Evolutionary conservation across 2,113 vertebrate species (phyloP), one percentile per base, ranked within the genome.

Genomic region (Poecilia latipinna): DNA sequence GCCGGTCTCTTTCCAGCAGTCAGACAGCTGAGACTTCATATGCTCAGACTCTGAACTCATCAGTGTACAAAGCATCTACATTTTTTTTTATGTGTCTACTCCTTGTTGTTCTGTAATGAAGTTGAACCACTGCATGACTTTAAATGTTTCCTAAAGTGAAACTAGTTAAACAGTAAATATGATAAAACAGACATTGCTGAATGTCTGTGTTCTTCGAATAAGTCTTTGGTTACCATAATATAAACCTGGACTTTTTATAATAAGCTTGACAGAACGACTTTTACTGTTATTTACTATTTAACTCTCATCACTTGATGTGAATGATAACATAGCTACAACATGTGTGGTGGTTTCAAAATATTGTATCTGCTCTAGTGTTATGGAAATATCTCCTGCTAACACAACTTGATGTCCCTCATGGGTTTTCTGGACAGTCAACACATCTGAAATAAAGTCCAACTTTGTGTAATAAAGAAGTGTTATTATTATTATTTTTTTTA

Each of bases 1-100:
- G 76, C 78, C 79, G 77, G 65, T 79, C 88, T 61, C 77, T 87
- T 79, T 71, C 70, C 35, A 77, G 70, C 75, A 68, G 82, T 80
- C 74, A 70, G 65, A 86, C 85, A 84, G 82, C 85, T 86, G 75
- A 78, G 57, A 68, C 66, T 35, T 79, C 42, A 7, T 10, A 22
- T 24, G 2, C 28, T 44, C 37, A 8, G 72, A 24, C 67, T 77
- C 31, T 82, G 72, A 57, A 68, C 66, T 54, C n/a, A 28, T 33
- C 26, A 33, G 3, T 6, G 57, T 33, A 13, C 17, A 31, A 33
- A 35, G 31, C 8, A 24, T 24, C 37, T n/a, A 15, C 28, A 8
- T 71, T 44, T 28, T 44, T 28, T 44, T 28, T 39, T 39, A 1
- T 19, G 19, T 28, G 37, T 10, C 22, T 22, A 13, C 19, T 57